Conservation (phyloP, 2,113 vertebrate species). For the Nesogale talazaci region DNA sequence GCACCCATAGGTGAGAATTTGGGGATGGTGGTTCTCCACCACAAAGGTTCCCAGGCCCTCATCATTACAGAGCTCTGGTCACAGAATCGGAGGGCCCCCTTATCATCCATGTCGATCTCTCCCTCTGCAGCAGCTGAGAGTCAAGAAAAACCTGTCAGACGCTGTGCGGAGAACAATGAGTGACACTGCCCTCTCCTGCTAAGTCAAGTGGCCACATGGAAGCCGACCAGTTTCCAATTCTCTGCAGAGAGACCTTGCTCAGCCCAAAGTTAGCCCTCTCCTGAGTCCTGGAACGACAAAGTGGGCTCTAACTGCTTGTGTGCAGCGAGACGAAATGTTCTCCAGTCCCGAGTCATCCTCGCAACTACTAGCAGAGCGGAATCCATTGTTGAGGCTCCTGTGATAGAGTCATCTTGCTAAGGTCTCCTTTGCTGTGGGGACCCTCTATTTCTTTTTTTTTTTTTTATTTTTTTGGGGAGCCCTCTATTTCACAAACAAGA, state of each 20-base stretch:
- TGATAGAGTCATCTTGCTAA: not conserved
- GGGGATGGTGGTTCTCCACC: not conserved
- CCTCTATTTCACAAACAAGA: not conserved
- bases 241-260: not conserved
- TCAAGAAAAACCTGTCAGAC: too few relatives aligned
- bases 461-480: too few relatives aligned
- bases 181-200: not conserved
- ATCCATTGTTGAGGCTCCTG: too few relatives aligned
- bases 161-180: too few relatives aligned
- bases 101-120: not conserved
- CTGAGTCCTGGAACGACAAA: slow-evolving; percentile 2
- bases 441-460: too few relatives aligned
- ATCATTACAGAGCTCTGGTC: not conserved
- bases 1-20: not conserved
- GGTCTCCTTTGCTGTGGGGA: not conserved
- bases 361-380: not conserved
- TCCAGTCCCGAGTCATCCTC: not conserved
- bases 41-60: not conserved
- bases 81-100: not conserved
- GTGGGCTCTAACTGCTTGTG: not conserved
- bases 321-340: not conserved
- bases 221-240: not conserved
- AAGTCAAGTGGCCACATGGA: not conserved
- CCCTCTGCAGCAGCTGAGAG: not conserved
- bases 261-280: not conserved